Evolutionary conservation across 1,140 invertebrate genomes (phyloP).

Genomic region (Drosophila suzukii): DNA sequence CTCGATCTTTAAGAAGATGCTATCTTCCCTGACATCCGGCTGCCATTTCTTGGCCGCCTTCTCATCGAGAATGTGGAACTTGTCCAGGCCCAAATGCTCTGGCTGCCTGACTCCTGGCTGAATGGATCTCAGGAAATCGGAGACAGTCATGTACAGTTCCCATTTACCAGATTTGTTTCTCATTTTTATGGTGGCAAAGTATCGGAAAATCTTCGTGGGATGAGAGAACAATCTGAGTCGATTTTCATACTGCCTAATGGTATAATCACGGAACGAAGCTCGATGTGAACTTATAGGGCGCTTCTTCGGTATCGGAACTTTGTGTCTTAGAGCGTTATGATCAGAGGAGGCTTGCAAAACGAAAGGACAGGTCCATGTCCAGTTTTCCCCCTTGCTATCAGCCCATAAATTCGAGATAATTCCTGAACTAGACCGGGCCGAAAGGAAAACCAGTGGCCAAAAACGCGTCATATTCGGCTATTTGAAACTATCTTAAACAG

Average conservation of each 20-base stretch:
- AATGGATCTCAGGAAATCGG: slow-evolving; percentile 56
- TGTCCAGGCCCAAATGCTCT: slow-evolving; percentile 20
- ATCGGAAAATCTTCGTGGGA: slow-evolving; percentile 51
- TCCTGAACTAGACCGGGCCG: slow-evolving; percentile 2
- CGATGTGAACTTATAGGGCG: slow-evolving; percentile 8
- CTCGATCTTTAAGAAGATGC: slow-evolving; percentile 40
- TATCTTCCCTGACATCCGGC: slow-evolving; percentile 8
- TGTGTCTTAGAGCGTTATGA: background rate
- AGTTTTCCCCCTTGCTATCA: background rate
- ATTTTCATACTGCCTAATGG: slow-evolving; percentile 60
- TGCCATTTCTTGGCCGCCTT: background rate
- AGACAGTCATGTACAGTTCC: slow-evolving; percentile 58
- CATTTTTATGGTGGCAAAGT: slow-evolving; percentile 62
- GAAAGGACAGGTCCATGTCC: background rate
- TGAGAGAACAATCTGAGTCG: slow-evolving; percentile 36
- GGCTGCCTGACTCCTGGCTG: slow-evolving; percentile 43
- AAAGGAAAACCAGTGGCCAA: slow-evolving; percentile 8
- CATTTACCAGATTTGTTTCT: slow-evolving; percentile 11
- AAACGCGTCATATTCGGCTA: slow-evolving; percentile 20
- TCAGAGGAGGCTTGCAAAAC: background rate
- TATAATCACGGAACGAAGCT: slow-evolving; percentile 36
- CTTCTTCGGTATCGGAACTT: background rate
- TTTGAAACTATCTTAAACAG: background rate
- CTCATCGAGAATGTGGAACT: slow-evolving; percentile 21
- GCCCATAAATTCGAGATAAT: background rate